Conservation (phyloP, 2,888 invertebrate species). For the Drosophila mayaguana region DNA sequence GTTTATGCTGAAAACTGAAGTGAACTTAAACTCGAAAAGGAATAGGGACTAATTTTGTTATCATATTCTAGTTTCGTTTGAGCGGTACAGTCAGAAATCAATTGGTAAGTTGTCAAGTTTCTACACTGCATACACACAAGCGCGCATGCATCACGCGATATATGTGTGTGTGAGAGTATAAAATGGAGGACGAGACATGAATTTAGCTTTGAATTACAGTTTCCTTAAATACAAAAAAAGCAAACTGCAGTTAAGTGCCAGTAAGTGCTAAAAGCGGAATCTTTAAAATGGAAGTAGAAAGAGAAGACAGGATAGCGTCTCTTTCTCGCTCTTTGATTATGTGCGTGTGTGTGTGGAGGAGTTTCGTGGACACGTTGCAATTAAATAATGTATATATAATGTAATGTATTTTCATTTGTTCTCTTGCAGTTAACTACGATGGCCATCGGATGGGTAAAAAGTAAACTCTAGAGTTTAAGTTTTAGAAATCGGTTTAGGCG, state of each 20-base stretch:
- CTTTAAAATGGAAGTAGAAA: neutral
- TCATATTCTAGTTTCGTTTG: constrained; percentile 3
- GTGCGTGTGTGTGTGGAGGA: constrained; percentile 13
- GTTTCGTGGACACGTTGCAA: constrained; percentile 46
- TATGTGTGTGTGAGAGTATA: constrained; percentile 27
- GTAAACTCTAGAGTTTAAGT: constrained; percentile 14
- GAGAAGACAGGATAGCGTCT: neutral
- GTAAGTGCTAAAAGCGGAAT: constrained; percentile 38
- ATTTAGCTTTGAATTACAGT: constrained; percentile 33
- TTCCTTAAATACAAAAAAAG: constrained; percentile 5
- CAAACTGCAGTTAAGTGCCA: constrained; percentile 22
- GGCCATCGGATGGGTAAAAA: constrained; percentile 31
- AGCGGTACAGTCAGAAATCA: constrained; percentile 49
- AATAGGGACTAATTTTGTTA: neutral
- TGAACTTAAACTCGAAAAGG: neutral
- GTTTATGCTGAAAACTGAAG: constrained; percentile 2
- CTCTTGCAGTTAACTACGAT: constrained; percentile 28
- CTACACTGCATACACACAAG: constrained; percentile 20
- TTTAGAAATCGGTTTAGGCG: constrained; percentile 53
- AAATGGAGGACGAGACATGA: constrained; percentile 64
- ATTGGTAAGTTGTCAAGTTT: constrained; percentile 37
- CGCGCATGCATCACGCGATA: constrained; percentile 12
- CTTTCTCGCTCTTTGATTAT: neutral
- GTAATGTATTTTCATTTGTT: neutral
- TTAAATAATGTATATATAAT: neutral